Evolutionary conservation across 2,113 vertebrate species (phyloP).

Genomic region (Typhlomys cinereus): DNA sequence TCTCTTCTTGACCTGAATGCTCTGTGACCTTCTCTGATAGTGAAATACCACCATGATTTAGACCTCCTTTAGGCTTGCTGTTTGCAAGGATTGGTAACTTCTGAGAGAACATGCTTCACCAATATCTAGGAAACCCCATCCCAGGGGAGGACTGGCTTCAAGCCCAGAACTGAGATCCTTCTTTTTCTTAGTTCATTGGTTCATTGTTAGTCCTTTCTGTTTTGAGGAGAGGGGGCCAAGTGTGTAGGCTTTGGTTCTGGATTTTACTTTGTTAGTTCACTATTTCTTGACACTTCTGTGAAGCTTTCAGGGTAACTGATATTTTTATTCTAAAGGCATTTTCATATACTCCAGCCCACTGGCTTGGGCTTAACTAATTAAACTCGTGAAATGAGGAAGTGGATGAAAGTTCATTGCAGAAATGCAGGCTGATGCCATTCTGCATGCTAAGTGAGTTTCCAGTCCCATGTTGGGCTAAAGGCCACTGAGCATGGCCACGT

Average conservation of each 20-base stretch:
- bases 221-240: background rate
- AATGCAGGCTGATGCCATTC: constrained; percentile 70
- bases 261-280: background rate
- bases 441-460: constrained; percentile 83
- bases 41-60: constrained; percentile 16
- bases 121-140: background rate
- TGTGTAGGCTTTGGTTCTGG: background rate
- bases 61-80: background rate
- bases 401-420: constrained; percentile 85
- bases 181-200: background rate
- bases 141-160: background rate
- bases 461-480: constrained; percentile 73
- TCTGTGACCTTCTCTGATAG: constrained; percentile 21
- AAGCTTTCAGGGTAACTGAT: constrained; percentile 74
- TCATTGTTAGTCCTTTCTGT: background rate
- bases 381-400: constrained; percentile 83
- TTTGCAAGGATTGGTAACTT: background rate
- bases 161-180: background rate
- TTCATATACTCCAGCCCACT: constrained; percentile 77
- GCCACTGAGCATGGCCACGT: constrained; percentile 63
- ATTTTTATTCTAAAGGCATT: constrained; percentile 80
- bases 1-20: background rate
- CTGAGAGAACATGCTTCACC: constrained; percentile 18
- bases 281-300: constrained; percentile 63
- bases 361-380: constrained; percentile 84